Conservation (phyloP, 2,113 vertebrate genomes). For the Bos indicus region DNA sequence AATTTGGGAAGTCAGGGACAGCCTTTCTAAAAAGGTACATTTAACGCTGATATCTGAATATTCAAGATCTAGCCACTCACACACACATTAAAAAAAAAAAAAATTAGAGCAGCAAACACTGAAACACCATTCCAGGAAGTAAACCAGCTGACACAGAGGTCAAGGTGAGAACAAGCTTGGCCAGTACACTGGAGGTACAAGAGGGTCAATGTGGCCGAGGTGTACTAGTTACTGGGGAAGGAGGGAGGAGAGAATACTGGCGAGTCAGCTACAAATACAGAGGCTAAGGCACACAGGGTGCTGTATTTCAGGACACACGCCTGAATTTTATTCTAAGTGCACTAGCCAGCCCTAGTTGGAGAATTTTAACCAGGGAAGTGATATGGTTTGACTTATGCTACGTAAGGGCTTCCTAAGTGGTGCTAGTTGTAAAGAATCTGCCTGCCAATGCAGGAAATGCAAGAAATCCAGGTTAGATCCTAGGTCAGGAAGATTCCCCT, state of each 20-base stretch:
- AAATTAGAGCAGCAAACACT: neutral
- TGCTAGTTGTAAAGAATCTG: neutral
- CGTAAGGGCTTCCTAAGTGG: neutral
- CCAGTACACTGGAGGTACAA: neutral
- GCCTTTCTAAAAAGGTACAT: neutral
- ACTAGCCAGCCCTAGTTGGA: neutral
- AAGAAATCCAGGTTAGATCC: neutral
- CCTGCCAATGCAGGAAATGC: neutral
- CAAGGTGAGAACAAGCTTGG: neutral
- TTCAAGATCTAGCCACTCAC: neutral
- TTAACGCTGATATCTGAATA: neutral
- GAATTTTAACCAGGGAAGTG: neutral
- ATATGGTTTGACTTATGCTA: neutral
- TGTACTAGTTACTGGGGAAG: neutral
- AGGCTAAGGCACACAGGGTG: neutral
- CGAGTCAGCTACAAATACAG: neutral
- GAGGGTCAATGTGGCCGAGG: neutral
- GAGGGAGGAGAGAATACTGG: no score
- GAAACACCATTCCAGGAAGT: neutral
- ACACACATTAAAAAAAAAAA: neutral
- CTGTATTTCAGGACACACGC: neutral
- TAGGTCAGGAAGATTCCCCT: neutral
- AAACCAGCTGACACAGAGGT: neutral
- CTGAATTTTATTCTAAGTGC: neutral
- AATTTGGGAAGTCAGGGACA: neutral